Evolutionary conservation across 2,113 vertebrate genomes (phyloP).

Genomic region (Eira barbara): DNA sequence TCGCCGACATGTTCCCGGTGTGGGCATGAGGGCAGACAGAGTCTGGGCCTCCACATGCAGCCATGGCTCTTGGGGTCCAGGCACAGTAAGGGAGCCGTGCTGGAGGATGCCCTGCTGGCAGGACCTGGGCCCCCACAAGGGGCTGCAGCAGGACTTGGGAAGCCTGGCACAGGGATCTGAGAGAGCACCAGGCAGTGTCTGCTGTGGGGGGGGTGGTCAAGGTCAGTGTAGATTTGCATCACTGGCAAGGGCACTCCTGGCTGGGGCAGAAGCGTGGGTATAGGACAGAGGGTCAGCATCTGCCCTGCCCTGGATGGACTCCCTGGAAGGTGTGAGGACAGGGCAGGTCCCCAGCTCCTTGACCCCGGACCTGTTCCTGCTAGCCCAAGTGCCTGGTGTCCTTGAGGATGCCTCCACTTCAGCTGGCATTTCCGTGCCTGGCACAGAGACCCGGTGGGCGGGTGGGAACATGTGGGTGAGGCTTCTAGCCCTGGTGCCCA

Average conservation of each 20-base stretch:
- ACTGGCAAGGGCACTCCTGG: not conserved
- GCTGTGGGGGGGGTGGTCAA: not conserved
- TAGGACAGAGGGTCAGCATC: not conserved
- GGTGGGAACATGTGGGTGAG: not conserved
- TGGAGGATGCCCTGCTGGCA: not conserved
- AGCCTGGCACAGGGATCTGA: no score
- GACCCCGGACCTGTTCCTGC: not conserved
- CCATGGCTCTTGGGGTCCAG: not conserved
- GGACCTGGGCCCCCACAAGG: not conserved
- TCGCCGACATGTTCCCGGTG: slow-evolving; percentile 47
- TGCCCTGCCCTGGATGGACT: not conserved
- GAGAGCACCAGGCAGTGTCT: fast-evolving
- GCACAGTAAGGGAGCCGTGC: no score
- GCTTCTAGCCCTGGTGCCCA: not conserved
- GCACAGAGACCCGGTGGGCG: not conserved
- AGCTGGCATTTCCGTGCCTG: not conserved
- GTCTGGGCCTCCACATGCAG: not conserved
- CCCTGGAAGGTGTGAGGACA: not conserved
- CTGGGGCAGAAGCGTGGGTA: not conserved
- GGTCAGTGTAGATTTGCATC: not conserved
- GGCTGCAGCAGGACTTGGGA: no score
- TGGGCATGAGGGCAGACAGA: not conserved
- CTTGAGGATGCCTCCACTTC: not conserved
- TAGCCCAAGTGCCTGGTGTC: not conserved
- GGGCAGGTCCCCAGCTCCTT: no score